A percentile compares a stretch with the other conserved stretches of the same genome.
Evolutionary conservation across 2,797 vertebrate genomes (phyloP).

Genomic region (Vipera latastei): DNA sequence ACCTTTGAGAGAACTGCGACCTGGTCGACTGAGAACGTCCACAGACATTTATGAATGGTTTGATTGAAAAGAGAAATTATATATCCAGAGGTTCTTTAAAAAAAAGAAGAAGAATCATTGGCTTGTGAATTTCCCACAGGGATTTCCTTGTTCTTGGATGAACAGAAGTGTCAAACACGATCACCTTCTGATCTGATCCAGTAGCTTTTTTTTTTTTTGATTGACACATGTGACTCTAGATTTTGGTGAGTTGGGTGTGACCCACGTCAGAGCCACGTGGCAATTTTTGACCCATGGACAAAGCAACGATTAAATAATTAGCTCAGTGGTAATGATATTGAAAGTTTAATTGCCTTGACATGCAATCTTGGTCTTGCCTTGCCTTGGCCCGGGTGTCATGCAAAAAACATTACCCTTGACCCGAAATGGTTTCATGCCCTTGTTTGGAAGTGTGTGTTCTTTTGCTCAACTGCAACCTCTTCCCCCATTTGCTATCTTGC

Average conservation of each 20-base stretch:
- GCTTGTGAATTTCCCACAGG: background rate
- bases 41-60: background rate
- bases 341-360: background rate
- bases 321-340: background rate
- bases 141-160: background rate
- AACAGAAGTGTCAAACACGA: background rate
- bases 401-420: background rate
- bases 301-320: background rate
- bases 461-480: background rate
- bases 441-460: background rate
- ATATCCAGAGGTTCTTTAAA: background rate
- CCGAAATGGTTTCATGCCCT: background rate
- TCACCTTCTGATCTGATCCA: background rate
- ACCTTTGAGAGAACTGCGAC: background rate
- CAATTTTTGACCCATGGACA: background rate
- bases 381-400: background rate
- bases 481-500: no score
- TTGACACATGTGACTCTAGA: background rate
- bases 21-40: background rate
- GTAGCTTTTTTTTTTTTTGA: background rate
- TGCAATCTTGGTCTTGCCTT: background rate
- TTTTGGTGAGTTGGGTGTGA: background rate
- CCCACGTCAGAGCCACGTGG: background rate
- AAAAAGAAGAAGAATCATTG: no score
- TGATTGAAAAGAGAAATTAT: background rate